Evolutionary conservation across 2,797 vertebrate species (phyloP), one percentile per base, ranked within the genome.

Genomic region (Todus mexicanus): DNA sequence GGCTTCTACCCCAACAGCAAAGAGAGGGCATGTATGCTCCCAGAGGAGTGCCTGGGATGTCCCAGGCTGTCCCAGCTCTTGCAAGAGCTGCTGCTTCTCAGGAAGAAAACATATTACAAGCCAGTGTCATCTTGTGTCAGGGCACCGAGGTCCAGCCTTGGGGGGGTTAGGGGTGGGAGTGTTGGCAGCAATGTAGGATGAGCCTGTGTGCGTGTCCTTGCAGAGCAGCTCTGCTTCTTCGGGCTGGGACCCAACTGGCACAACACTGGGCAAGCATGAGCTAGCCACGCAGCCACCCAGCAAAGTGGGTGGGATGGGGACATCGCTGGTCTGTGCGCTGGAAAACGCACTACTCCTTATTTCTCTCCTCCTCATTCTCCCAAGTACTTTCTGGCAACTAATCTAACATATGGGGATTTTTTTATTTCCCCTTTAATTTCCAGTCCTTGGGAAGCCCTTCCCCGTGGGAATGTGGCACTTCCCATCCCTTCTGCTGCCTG

Each of bases 291-390:
- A 72, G 59, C 17, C 91, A 25, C 68, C 38, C 69, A 10, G 11
- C 48, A 10, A n/a, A 40, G 43, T 1, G 14, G 10, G 25, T 26
- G 45, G 10, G 35, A 9, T 0, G 5, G 45, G 17, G 33, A 35
- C 26, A 10, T 4, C 0, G 0, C 13, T 8, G 27, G 31, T 53
- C 53, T 0, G 0, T 9, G 6, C 1, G 1, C 19, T 3, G 4
- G 27, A 10, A 6, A 47, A 18, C 31, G 17, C 6, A 0, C 35
- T 43, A 69, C 13, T 10, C 12, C 13, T 35, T 29, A 1, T 16
- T 56, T 84, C 27, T 22, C 31, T 19, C 25, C 33, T n/a, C 20
- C 8, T 43, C 29, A 50, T 15, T 26, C 40, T 65, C n/a, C 38
- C 0, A 1, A n/a, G 6, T 37, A 10, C 21, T 47, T 56, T 37